Evolutionary conservation across 2,888 invertebrate species (phyloP), one percentile per base, ranked within the genome.

Genomic region (Chorisops tibialis): DNA sequence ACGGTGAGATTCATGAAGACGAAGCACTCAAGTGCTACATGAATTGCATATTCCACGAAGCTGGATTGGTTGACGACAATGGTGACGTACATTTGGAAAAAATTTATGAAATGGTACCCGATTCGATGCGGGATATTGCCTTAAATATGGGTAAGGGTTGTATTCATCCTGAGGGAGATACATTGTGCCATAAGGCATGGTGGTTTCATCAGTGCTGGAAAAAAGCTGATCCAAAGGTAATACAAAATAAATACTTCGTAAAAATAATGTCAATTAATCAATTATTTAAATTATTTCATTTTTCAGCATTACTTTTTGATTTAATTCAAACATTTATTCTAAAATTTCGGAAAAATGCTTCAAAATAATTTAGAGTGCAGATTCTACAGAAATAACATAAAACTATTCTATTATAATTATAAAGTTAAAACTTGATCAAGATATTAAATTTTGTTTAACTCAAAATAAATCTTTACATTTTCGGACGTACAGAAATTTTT

Each of bases 1-100:
- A 77, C 59, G 78, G 78, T 5, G 73, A 78, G 61, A 71, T 77
- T 50, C 77, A 76, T 59, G 78, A 78, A 12, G 77, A 77, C 58
- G 75, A 74, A 65, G 73, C 71, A 45, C 70, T 78, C 3, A 78
- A 77, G 67, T 78, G 78, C 63, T 78, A 78, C 59, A 78, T 78
- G 77, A 74, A 77, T 67, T 78, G 78, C 65, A 63, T 77, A 47
- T 76, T 78, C 61, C 74, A 78, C 60, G 75, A 77, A 64, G 70
- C 74, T 54, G 69, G 72, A n/a, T 74, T 78, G 35, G 74, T 78
- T 14, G 74, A 77, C 61, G 74, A 72, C 35, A 73, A 75, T 50
- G 79, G 77, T n/a, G 76, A 77, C 65, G 74, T 78, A 16, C 75
- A 79, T 66, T 69, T 76, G 65, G 77, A 77, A 4, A 72, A 68